Evolutionary conservation across 2,888 invertebrate genomes (phyloP).

Genomic region (Apodemia hepburni): DNA sequence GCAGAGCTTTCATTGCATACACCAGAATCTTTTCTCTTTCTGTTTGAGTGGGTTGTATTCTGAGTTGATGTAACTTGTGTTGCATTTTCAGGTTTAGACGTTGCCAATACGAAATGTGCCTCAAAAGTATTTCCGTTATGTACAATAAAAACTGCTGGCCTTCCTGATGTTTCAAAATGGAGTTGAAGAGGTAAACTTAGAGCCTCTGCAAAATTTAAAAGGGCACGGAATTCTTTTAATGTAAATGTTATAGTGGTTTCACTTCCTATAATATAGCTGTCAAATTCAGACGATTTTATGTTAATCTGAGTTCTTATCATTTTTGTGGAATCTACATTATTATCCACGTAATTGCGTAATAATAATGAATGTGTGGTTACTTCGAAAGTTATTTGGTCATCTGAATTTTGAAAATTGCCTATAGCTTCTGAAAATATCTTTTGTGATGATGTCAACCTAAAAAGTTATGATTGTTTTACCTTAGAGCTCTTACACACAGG

Average conservation of each 20-base stretch:
- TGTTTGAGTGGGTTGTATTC: constrained; percentile 52
- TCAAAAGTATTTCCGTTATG: constrained; percentile 87
- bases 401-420: constrained; percentile 88
- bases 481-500: no score
- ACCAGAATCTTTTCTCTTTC: constrained; percentile 50
- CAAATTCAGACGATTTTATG: constrained; percentile 87
- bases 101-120: constrained; percentile 90
- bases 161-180: constrained; percentile 88
- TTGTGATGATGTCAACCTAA: constrained; percentile 80
- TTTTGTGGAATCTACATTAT: constrained; percentile 81
- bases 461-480: constrained; percentile 15
- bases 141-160: constrained; percentile 88
- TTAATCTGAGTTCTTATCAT: constrained; percentile 89
- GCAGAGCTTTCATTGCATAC: constrained; percentile 39
- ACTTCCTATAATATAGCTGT: constrained; percentile 80
- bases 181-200: constrained; percentile 84
- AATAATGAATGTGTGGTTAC: constrained; percentile 81
- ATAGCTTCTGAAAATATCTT: constrained; percentile 87
- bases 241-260: constrained; percentile 91
- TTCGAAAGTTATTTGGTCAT: constrained; percentile 91
- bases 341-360: constrained; percentile 89
- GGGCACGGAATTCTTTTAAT: constrained; percentile 90
- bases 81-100: constrained; percentile 81
- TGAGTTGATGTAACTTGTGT: constrained; percentile 56
- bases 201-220: constrained; percentile 89